Evolutionary conservation across 2,113 vertebrate species (phyloP), one percentile per base, ranked within the genome.

Genomic region (Synchiropus splendidus): DNA sequence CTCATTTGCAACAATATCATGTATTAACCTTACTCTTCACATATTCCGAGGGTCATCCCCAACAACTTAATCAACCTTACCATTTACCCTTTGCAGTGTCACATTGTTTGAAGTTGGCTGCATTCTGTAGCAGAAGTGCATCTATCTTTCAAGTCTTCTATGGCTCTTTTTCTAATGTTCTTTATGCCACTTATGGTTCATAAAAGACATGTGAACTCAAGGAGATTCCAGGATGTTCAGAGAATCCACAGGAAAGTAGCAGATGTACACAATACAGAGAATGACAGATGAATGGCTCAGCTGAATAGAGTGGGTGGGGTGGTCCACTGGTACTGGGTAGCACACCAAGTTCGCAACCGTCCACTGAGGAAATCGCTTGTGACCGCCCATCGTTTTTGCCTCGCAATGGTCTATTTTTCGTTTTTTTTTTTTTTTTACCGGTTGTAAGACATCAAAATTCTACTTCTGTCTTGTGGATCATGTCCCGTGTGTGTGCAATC

Each of bases 81-180:
- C 84, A 78, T 82, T 74, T 64, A 78, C 54, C 51, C 51, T 67
- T 69, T 75, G 65, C 78, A 83, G 72, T 79, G 62, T 74, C 67
- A 71, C 72, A 75, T 49, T 78, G 61, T 78, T 77, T 64, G 70
- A 54, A 59, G 61, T 53, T 61, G 51, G 50, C 72, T 75, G 74
- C 78, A 76, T 79, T 78, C 72, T 79, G 77, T 80, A 80, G 72
- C 69, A 77, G 74, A 72, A 76, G 64, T 79, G 74, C 67, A 74
- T 70, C 58, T 64, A 48, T 68, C 21, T n/a, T n/a, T n/a, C 49
- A 70, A 69, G 64, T 65, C 54, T 70, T 48, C 61, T 63, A 70
- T 72, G 63, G 74, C 65, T 62, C 65, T 46, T 61, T 58, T 64
- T 45, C 56, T 50, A 77, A 62, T 84, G 77, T 82, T 81, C 80